A percentile compares a stretch with the other conserved stretches of the same genome.
Conservation (phyloP, 2,797 vertebrate genomes). For the Eospalax fontanierii region DNA sequence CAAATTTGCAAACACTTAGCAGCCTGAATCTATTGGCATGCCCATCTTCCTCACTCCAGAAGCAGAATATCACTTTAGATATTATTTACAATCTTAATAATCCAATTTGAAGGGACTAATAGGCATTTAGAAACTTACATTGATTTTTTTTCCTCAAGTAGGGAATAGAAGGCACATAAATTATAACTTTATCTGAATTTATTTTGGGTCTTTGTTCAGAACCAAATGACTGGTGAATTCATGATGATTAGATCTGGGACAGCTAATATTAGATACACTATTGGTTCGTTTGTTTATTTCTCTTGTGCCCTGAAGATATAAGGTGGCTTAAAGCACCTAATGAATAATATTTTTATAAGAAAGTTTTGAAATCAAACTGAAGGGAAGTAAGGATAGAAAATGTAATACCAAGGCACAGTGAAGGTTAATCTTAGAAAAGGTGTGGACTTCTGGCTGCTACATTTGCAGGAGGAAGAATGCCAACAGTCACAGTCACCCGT, state of each 20-base stretch:
- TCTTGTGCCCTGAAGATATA: not conserved
- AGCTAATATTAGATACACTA: not conserved
- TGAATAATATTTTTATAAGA: not conserved
- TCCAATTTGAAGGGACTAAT: slow-evolving; percentile 13
- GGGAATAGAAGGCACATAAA: not conserved
- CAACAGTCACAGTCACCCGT: too few species aligned
- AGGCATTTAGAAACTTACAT: not conserved
- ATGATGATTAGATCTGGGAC: not conserved
- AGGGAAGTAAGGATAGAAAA: not conserved
- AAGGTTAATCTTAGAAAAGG: not conserved
- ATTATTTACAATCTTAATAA: slow-evolving; percentile 34
- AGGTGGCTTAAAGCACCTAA: not conserved
- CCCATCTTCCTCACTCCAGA: not conserved
- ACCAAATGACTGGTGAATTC: not conserved
- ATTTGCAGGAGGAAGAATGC: not conserved
- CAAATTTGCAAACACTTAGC: not conserved
- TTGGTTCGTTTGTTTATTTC: not conserved
- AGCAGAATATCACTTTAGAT: not conserved
- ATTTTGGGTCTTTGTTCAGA: not conserved
- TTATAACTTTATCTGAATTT: not conserved
- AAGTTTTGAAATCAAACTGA: not conserved
- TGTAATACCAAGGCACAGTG: not conserved
- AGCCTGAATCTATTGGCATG: not conserved
- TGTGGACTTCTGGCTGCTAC: accelerated
- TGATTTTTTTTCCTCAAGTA: slow-evolving; percentile 29